Evolutionary conservation across 2,888 invertebrate species (phyloP), one percentile per base, ranked within the genome.

Genomic region (Prosopocoilus inquinatus): DNA sequence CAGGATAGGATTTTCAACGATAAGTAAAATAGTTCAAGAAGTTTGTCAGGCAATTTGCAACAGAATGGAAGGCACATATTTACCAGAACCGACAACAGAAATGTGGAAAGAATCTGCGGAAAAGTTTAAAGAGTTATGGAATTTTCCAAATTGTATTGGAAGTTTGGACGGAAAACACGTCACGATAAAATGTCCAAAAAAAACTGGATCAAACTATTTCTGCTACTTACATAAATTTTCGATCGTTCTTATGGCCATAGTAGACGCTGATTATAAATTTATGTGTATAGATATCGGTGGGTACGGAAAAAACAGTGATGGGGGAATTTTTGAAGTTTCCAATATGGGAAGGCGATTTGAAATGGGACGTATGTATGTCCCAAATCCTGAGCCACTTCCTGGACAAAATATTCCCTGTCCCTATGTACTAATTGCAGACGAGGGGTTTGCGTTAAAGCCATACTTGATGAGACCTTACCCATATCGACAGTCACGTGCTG

Each of bases 401-500:
- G 55, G 51, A 12, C 44, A 50, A 41, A 55, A 55, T 44, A 35
- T 50, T 44, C 33, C 28, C 33, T 11, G n/a, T 9, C 45, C 52
- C 12, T 34, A 20, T 53, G 55, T 45, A 34, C 43, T 34, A 35
- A 46, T 39, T 57, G 57, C 47, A 20, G 56, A 43, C 49, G 56
- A 16, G 28, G 41, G 9, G 8, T 41, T 41, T 41, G 13, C n/a
- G 8, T 11, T 41, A 8, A n/a, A 41, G 20, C 55, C 59, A 38
- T 58, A 55, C 53, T 55, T 64, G 51, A 64, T 64, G 62, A 44
- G 64, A 49, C 61, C 59, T 9, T 66, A 55, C 57, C 61, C 62
- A 16, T 61, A 64, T 47, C 54, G 57, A 45, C 59, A 65, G 54
- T 46, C 51, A 33, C 20, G 56, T 34, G 33, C 11, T 43, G 53